These are phyloP conservation scores for Clarias pachynema DNA, from an alignment of 2,797 vertebrate species.

Conservation along the genomic window DNA sequence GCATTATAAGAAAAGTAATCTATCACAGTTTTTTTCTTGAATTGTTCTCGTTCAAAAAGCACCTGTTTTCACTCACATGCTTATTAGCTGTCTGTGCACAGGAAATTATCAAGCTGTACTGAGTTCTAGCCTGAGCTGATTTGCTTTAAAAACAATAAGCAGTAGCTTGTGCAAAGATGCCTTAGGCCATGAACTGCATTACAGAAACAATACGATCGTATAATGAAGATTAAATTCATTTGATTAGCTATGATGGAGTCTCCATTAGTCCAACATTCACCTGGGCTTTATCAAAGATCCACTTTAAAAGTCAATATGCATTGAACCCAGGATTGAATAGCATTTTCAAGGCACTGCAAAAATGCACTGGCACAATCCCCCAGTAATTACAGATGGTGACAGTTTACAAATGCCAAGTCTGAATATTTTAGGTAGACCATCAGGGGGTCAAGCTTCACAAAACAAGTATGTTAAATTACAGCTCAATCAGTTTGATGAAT, in stretches of 20 bases:
- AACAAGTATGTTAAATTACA: conserved; percentile 53
- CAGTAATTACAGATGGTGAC: conserved; percentile 45
- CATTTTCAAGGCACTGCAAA: conserved; percentile 59
- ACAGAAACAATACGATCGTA: conserved; percentile 65
- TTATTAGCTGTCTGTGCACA: background rate
- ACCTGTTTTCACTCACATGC: background rate
- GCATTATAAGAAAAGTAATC: background rate
- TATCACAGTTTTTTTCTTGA: background rate
- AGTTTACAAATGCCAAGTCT: conserved; percentile 49
- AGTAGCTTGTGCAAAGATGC: conserved; percentile 69
- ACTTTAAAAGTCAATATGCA: conserved; percentile 65
- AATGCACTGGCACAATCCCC: conserved; percentile 40
- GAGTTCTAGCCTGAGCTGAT: background rate
- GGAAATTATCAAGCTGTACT: background rate
- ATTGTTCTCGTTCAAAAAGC: background rate
- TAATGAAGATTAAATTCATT: conserved; percentile 74
- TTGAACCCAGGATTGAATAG: conserved; percentile 61
- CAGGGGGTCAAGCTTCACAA: conserved; percentile 53
- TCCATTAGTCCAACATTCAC: conserved; percentile 43
- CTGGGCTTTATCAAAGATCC: conserved; percentile 65
- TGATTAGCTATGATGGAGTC: conserved; percentile 72
- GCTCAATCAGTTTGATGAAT: conserved; percentile 57
- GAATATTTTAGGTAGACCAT: conserved; percentile 48
- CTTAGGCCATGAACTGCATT: conserved; percentile 62
- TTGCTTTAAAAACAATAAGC: conserved; percentile 62